Conservation (phyloP, 2,113 vertebrate genomes). For the Phasianus colchicus region DNA sequence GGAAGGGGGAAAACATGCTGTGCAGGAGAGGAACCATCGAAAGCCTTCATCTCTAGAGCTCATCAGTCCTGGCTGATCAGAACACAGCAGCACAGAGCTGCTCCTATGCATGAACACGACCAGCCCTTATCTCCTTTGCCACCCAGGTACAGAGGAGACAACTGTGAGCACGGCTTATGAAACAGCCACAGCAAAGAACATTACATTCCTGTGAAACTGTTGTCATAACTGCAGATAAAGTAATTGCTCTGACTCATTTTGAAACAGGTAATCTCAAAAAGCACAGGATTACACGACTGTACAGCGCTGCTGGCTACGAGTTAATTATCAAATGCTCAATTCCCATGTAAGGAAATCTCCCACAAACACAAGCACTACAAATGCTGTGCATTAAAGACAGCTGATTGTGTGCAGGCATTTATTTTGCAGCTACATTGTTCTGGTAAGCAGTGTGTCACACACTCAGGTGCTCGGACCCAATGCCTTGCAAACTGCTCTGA, state of each 20-base stretch:
- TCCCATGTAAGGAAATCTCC: neutral
- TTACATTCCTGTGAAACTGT: neutral
- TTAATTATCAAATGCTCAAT: conserved; percentile 15
- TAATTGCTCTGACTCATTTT: neutral
- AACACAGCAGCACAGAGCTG: neutral
- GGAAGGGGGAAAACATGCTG: neutral
- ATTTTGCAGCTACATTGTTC: neutral
- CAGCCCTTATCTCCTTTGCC: neutral
- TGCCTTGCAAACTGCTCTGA: neutral
- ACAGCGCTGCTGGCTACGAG: conserved; percentile 17
- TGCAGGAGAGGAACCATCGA: neutral
- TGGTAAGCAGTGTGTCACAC: no score
- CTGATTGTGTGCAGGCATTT: accelerated
- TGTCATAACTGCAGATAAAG: conserved; percentile 30
- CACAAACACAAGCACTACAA: neutral
- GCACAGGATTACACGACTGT: conserved; percentile 23
- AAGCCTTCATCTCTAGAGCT: neutral
- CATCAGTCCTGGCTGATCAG: neutral
- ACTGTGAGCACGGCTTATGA: neutral
- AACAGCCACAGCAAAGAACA: neutral
- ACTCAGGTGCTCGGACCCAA: neutral
- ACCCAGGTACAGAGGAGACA: neutral
- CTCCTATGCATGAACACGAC: accelerated
- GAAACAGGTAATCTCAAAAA: conserved; percentile 29
- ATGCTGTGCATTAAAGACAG: neutral